Evolutionary conservation across 2,113 vertebrate genomes (phyloP).

Genomic region (Pseudorectes ferrugineus): DNA sequence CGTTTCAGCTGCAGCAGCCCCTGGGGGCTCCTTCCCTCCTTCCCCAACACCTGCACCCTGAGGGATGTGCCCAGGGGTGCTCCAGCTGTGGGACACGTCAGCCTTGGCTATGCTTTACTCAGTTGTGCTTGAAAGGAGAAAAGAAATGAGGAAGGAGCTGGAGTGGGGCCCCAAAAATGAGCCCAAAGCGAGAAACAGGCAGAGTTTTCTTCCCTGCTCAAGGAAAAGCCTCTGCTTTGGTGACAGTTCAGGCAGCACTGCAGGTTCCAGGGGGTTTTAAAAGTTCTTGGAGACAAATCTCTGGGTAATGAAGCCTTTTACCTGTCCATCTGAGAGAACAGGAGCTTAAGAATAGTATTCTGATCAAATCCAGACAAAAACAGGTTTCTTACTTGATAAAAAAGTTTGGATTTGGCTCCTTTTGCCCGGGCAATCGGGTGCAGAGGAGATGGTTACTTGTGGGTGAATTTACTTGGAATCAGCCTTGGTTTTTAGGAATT

Average conservation of each 20-base stretch:
- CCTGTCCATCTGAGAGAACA: not conserved
- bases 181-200: not conserved
- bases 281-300: not conserved
- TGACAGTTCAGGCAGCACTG: not conserved
- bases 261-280: not conserved
- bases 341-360: not conserved
- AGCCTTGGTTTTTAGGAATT: not conserved
- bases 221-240: not conserved
- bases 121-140: not conserved
- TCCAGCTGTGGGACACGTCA: not conserved
- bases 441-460: not conserved
- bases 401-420: not conserved
- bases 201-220: not conserved
- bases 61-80: not conserved
- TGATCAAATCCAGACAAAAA: not conserved
- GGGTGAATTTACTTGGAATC: not conserved
- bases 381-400: not conserved
- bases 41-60: not conserved
- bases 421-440: not conserved
- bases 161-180: not conserved
- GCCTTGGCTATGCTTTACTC: not conserved
- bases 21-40: not conserved
- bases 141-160: not conserved
- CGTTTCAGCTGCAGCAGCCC: fast-evolving
- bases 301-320: not conserved